Conservation (phyloP, 2,113 vertebrate species). For the Fulica atra region DNA sequence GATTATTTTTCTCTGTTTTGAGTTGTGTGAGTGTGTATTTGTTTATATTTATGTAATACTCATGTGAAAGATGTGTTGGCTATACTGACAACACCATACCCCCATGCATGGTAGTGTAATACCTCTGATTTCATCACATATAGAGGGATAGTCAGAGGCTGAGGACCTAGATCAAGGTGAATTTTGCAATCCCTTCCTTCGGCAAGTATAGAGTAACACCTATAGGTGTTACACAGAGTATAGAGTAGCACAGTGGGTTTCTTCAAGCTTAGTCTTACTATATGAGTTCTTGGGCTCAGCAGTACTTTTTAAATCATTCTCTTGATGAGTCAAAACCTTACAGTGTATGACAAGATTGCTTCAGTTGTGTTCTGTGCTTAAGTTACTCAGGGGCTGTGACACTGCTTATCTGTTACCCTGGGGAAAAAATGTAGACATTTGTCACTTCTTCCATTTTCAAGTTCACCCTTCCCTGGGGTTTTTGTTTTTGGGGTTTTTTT, state of each 20-base stretch:
- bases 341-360: neutral
- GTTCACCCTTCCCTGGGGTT: neutral
- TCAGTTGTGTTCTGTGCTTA: neutral
- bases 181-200: neutral
- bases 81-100: neutral
- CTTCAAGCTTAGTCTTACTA: neutral
- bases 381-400: accelerated
- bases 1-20: neutral
- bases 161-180: neutral
- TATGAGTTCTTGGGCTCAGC: neutral
- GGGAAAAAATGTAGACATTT: neutral
- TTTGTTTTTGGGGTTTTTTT: neutral
- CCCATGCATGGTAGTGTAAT: neutral
- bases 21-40: neutral
- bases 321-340: neutral
- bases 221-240: neutral
- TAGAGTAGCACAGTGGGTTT: neutral
- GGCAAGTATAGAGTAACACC: neutral
- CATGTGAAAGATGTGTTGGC: neutral
- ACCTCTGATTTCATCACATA: neutral
- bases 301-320: neutral
- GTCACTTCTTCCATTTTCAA: neutral
- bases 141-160: neutral
- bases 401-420: neutral
- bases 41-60: neutral